Conservation (phyloP, 2,113 vertebrate genomes). For the Lampris incognitus region DNA sequence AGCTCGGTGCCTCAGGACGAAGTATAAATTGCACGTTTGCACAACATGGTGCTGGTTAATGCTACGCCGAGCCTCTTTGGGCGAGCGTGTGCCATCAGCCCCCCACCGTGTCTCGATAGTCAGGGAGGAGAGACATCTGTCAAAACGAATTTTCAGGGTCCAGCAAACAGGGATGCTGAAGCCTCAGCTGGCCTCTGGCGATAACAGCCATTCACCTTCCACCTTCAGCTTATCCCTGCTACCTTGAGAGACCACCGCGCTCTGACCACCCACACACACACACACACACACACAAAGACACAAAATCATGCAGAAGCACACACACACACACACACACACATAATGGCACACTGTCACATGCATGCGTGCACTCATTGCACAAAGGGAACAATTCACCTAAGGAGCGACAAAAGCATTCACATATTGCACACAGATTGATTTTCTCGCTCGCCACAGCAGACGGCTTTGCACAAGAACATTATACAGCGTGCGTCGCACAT, state of each 20-base stretch:
- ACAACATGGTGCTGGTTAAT: slow-evolving; percentile 58
- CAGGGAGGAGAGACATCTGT: slow-evolving; percentile 70
- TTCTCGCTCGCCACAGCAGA: slow-evolving; percentile 31
- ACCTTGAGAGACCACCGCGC: slow-evolving; percentile 44
- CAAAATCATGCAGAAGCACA: slow-evolving; percentile 5
- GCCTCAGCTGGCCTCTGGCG: slow-evolving; percentile 56
- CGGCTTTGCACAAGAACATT: slow-evolving; percentile 41
- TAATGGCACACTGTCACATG: slow-evolving; percentile 1
- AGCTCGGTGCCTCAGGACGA: slow-evolving; percentile 60
- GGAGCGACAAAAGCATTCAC: slow-evolving; percentile 8
- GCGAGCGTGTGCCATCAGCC: slow-evolving; percentile 63
- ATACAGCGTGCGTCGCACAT: background rate
- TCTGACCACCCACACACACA: slow-evolving; percentile 3
- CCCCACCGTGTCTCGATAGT: slow-evolving; percentile 55
- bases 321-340: background rate
- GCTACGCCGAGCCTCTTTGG: slow-evolving; percentile 45
- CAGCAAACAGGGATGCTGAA: slow-evolving; percentile 65
- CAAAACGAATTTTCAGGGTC: slow-evolving; percentile 81
- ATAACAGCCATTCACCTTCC: slow-evolving; percentile 72
- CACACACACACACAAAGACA: background rate
- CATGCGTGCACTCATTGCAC: slow-evolving; percentile 32
- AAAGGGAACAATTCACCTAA: slow-evolving; percentile 6
- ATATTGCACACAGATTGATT: slow-evolving; percentile 3
- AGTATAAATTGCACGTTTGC: slow-evolving; percentile 76
- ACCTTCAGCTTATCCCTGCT: slow-evolving; percentile 68